Base-by-base conservation (phyloP, 2,888 invertebrate genomes). In the Biston stratarius region DNA sequence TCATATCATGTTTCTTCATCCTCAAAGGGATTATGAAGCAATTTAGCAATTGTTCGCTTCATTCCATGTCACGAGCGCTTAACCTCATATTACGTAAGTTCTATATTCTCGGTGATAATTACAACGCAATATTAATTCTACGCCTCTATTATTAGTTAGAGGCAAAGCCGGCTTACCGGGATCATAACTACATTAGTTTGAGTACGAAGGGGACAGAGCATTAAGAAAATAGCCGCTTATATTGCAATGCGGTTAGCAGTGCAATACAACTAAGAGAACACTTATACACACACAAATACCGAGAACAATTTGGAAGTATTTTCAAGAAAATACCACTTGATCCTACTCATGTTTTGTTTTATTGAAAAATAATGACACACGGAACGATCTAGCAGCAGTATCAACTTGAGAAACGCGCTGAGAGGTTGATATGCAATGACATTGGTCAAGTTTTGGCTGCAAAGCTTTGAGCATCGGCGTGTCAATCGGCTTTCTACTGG, bases 131-230 rank as follows among this genome's bases (percentile, higher is more conserved):
- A 45, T 61, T 56, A 61, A 51, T 58, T 51, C 38, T 44, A 55
- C 36, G 55, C 60, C 33, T 57, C 45, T 56, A 57, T 61, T 61
- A 66, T 47, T 61, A 56, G 61, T 51, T 51, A 48, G 42, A 42
- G 60, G 64, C 44, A 61, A 57, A 66, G 61, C 56, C 47, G 40
- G 65, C 55, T 66, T 57, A 51, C 7, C 33, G 45, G 56, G 49
- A 59, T 59, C 56, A 59, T 42, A 45, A 53, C 5, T 34, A 45
- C 57, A 45, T 58, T 45, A 58, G 36, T 42, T 55, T 7, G 24
- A 33, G 6, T 11, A 38, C 40, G 12, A 12, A 15, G 34, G 47
- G 11, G 11, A 44, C 33, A 47, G 34, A 10, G 7, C 14, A 47
- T 11, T 40, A 42, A 7, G 24, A 5, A 15, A 38, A 6, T 38